These are phyloP conservation scores for Pristionchus pacificus DNA, from an alignment of 1,140 invertebrate genomes.

Conservation along the genomic window DNA sequence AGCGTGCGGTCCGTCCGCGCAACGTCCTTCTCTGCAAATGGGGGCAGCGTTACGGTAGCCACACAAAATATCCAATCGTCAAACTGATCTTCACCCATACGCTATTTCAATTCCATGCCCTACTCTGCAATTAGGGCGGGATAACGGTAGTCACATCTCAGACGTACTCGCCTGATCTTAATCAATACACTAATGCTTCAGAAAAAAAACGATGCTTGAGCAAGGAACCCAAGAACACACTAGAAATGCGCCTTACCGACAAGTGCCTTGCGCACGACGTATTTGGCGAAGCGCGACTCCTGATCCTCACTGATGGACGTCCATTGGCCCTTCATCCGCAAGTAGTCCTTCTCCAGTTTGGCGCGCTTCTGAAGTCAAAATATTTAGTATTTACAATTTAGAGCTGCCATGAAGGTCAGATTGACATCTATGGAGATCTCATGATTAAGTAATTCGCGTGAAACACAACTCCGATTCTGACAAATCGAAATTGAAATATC, in stretches of 20 bases:
- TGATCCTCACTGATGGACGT: constrained; percentile 79
- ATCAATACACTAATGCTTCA: too few species aligned
- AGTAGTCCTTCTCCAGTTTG: constrained; percentile 73
- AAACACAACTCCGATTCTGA: too few species aligned
- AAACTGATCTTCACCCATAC: too few species aligned
- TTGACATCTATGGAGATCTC: too few species aligned
- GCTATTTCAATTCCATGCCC: too few species aligned
- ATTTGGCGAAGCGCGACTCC: constrained; percentile 80
- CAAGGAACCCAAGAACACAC: too few species aligned
- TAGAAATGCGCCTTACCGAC: too few species aligned
- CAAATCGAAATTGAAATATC: too few species aligned
- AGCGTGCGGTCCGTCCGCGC: constrained; percentile 87
- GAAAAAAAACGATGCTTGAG: neutral
- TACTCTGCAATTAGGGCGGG: too few species aligned
- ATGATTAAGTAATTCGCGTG: too few species aligned
- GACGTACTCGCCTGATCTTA: too few species aligned
- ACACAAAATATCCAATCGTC: neutral
- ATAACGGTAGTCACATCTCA: too few species aligned
- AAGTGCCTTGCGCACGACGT: constrained; percentile 82
- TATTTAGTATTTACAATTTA: constrained; percentile 4
- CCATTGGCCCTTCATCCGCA: constrained; percentile 94
- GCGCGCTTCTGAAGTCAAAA: constrained; percentile 31
- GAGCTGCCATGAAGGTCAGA: constrained; percentile 9
- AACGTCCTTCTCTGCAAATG: constrained; percentile 90
- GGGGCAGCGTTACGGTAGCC: neutral